Evolutionary conservation across 2,797 vertebrate genomes (phyloP).

Genomic region (Micrastur ruficollis): DNA sequence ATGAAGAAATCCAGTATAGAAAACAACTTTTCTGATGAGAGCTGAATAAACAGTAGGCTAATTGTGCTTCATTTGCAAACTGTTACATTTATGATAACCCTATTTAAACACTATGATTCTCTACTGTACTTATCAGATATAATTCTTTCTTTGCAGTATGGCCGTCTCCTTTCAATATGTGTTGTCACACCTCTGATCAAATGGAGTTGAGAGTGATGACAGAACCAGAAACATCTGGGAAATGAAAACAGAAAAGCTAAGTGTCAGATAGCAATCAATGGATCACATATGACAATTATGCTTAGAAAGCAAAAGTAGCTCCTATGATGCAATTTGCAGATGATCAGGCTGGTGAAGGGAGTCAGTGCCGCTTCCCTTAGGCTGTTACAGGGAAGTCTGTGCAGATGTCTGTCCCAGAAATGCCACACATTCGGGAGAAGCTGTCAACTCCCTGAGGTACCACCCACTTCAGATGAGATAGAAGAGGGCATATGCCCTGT

Average conservation of each 20-base stretch:
- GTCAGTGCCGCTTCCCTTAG: background rate
- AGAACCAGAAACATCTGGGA: slow-evolving; percentile 44
- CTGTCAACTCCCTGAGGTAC: slow-evolving; percentile 21
- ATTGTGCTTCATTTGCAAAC: background rate
- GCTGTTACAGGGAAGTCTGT: background rate
- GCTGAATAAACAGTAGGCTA: background rate
- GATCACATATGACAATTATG: slow-evolving; percentile 27
- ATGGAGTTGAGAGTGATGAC: background rate
- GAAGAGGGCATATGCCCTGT: background rate
- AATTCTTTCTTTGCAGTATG: background rate
- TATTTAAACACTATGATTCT: background rate
- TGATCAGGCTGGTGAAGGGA: slow-evolving; percentile 16
- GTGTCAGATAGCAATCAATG: slow-evolving; percentile 42
- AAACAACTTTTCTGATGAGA: background rate
- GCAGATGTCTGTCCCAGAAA: slow-evolving; percentile 60
- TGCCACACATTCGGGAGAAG: background rate
- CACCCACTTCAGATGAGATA: background rate
- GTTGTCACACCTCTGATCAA: background rate
- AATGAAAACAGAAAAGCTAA: background rate
- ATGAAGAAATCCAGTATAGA: background rate
- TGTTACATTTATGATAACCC: background rate
- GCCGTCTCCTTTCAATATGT: background rate
- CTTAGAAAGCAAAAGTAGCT: slow-evolving; percentile 1
- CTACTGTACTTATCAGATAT: background rate
- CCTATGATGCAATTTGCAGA: slow-evolving; percentile 42